Evolutionary conservation across 2,113 vertebrate genomes (phyloP).

Genomic region (Melanocharis versteri): DNA sequence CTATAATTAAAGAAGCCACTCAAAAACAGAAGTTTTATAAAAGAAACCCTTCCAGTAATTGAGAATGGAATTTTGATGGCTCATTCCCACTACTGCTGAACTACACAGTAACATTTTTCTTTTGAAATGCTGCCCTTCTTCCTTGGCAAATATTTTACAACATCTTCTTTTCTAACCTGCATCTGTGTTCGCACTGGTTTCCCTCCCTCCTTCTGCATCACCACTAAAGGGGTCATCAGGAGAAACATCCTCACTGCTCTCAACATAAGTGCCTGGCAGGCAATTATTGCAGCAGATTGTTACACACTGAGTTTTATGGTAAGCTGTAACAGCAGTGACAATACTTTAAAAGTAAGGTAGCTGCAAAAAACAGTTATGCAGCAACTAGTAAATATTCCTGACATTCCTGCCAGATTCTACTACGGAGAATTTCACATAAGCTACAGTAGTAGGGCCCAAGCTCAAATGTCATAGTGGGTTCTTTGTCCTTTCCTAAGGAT

Average conservation of each 20-base stretch:
- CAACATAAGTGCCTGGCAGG: conserved; percentile 13
- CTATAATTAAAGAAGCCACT: conserved; percentile 57
- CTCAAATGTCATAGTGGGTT: neutral
- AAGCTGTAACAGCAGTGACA: conserved; percentile 4
- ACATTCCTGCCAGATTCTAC: neutral
- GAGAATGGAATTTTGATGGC: conserved; percentile 40
- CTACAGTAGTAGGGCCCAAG: neutral
- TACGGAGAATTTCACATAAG: neutral
- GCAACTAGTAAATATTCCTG: conserved; percentile 7
- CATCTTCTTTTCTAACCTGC: conserved; percentile 27
- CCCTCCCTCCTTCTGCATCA: conserved; percentile 55
- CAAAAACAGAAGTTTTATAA: conserved; percentile 30
- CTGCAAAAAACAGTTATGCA: neutral
- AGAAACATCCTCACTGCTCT: conserved; percentile 18
- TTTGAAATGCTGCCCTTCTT: conserved; percentile 38
- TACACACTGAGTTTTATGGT: neutral
- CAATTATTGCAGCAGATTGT: conserved; percentile 49
- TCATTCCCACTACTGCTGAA: conserved; percentile 6
- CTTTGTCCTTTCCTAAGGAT: neutral
- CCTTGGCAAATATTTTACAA: conserved; percentile 14
- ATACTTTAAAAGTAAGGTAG: conserved; percentile 11
- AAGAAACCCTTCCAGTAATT: conserved; percentile 48
- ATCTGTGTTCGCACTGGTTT: neutral
- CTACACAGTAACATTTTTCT: conserved; percentile 19
- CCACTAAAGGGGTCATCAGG: conserved; percentile 48